Conservation (phyloP, 2,113 vertebrate genomes). For the Promerops cafer region DNA sequence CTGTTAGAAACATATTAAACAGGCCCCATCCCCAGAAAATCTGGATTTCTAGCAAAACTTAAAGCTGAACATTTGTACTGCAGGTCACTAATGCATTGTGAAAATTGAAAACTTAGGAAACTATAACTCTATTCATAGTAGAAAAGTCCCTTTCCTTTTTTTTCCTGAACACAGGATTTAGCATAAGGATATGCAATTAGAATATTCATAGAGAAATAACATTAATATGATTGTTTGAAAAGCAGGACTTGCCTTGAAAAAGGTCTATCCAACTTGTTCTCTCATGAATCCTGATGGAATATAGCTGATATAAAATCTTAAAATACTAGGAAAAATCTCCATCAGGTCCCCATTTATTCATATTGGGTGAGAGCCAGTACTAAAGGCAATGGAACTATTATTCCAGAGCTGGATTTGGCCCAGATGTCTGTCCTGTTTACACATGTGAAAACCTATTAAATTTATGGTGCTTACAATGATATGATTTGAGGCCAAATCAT, state of each 20-base stretch:
- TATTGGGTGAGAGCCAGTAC: background rate
- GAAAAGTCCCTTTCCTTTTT: background rate
- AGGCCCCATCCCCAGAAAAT: background rate
- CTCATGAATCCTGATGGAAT: background rate
- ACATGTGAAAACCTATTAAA: background rate
- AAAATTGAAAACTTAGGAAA: background rate
- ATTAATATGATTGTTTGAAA: background rate
- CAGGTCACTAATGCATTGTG: background rate
- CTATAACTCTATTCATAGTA: background rate
- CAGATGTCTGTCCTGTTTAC: constrained; percentile 1
- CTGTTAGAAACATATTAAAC: background rate
- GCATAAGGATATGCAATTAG: background rate
- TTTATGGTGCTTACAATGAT: background rate
- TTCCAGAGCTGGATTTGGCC: background rate
- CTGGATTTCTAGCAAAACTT: background rate
- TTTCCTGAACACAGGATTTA: background rate
- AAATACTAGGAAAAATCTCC: background rate
- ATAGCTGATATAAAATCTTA: background rate
- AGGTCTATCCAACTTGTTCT: background rate
- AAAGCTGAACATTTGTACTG: background rate
- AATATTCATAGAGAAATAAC: background rate
- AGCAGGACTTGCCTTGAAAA: background rate
- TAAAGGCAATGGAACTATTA: constrained; percentile 4
- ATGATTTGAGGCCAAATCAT: background rate
- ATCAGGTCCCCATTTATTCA: background rate